Conservation (phyloP, 2,888 invertebrate species). For the Scaptomyza reducta region DNA sequence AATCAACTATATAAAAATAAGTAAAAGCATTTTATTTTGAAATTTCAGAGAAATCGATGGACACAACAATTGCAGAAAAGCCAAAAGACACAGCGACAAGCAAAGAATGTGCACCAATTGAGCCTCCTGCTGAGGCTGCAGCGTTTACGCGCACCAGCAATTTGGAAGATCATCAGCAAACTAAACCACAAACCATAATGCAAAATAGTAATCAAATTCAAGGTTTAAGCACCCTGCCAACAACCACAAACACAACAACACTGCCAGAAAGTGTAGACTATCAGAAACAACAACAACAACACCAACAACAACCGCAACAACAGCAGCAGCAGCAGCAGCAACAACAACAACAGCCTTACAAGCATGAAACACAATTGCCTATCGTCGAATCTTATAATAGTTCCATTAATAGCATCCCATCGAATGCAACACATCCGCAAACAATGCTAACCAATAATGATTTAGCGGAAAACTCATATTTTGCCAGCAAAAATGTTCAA, state of each 20-base stretch:
- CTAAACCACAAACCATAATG: constrained; percentile 30
- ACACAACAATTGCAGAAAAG: constrained; percentile 24
- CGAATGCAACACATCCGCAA: constrained; percentile 59
- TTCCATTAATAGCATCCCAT: constrained; percentile 50
- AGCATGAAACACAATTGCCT: constrained; percentile 62
- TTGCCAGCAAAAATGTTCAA: constrained; percentile 66
- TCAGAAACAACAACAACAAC: constrained; percentile 46
- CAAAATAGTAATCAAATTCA: constrained; percentile 38
- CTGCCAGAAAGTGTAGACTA: constrained; percentile 37
- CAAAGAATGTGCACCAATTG: constrained; percentile 32
- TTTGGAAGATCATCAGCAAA: constrained; percentile 25
- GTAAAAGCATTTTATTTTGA: background rate
- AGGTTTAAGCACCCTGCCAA: constrained; percentile 25
- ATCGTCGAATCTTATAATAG: constrained; percentile 56
- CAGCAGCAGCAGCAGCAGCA: constrained; percentile 39
- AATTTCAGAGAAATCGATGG: constrained; percentile 37
- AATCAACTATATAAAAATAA: background rate
- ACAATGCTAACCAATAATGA: constrained; percentile 42
- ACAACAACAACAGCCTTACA: constrained; percentile 40
- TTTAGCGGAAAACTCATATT: constrained; percentile 61
- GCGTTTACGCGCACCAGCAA: constrained; percentile 19
- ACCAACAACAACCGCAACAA: constrained; percentile 29
- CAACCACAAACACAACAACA: constrained; percentile 23
- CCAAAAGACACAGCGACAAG: constrained; percentile 24
- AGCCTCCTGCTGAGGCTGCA: constrained; percentile 13